Conservation (phyloP, 92 coral and sea anemone genomes). For the Epizoanthus fatuus region DNA sequence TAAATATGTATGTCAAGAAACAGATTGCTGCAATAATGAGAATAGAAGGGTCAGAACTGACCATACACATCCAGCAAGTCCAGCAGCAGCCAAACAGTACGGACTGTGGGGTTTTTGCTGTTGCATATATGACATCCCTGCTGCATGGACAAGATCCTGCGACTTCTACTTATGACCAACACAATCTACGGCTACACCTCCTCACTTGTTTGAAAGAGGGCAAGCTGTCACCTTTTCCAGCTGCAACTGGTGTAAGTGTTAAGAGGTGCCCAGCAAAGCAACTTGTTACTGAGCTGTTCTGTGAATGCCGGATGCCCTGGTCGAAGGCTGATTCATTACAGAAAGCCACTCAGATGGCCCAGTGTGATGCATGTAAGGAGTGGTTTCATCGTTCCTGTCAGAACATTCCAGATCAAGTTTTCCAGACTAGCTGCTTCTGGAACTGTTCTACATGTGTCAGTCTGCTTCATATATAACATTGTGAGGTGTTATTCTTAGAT, state of each 20-base stretch:
- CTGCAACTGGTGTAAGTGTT: background rate
- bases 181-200: conserved; percentile 10
- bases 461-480: background rate
- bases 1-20: conserved; percentile 34
- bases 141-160: conserved; percentile 13
- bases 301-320: conserved; percentile 26
- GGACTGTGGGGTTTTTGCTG: conserved; percentile 63
- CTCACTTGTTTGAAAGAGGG: background rate
- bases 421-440: conserved; percentile 1
- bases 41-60: background rate
- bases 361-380: conserved; percentile 18
- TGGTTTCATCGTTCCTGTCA: conserved; percentile 22
- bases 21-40: conserved; percentile 34
- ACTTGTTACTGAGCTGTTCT: conserved; percentile 8
- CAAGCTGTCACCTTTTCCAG: conserved; percentile 8
- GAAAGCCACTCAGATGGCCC: conserved; percentile 7
- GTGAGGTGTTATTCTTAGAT: no score
- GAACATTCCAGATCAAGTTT: conserved; percentile 28
- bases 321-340: conserved; percentile 12
- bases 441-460: conserved; percentile 11
- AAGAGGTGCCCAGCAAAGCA: background rate
- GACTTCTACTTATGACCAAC: background rate
- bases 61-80: conserved; percentile 3
- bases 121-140: conserved; percentile 36
- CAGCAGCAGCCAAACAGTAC: conserved; percentile 46